Evolutionary conservation across 2,113 vertebrate genomes (phyloP).

Genomic region (Leptobrachium ailaonicum): DNA sequence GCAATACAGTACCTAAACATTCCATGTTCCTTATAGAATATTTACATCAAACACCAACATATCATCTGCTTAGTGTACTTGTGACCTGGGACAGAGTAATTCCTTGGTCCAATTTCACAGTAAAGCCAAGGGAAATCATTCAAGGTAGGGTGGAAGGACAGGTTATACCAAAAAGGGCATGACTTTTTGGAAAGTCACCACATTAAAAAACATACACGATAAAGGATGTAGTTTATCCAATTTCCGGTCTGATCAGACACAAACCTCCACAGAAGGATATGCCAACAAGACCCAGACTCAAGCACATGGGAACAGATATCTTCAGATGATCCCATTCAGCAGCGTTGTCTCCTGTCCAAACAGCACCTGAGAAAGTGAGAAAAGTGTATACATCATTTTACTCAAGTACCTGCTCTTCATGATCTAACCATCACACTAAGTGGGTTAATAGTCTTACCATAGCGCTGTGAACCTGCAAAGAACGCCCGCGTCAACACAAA

Average conservation of each 20-base stretch:
- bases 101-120: no score
- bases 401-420: not conserved
- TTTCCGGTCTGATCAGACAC: slow-evolving; percentile 27
- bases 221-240: no score
- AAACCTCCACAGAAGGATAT: slow-evolving; percentile 89
- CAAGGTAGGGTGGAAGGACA: no score
- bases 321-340: slow-evolving; percentile 89
- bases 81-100: no score
- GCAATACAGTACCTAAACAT: no score
- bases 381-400: not conserved
- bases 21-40: no score
- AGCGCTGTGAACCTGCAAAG: slow-evolving; percentile 91
- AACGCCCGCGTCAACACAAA: slow-evolving; percentile 85
- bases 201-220: no score
- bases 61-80: no score
- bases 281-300: slow-evolving; percentile 81
- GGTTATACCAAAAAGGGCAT: no score
- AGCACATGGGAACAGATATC: slow-evolving; percentile 87
- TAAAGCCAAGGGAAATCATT: no score
- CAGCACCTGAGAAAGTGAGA: slow-evolving; percentile 70
- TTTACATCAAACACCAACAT: no score
- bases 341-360: slow-evolving; percentile 90
- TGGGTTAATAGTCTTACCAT: slow-evolving; percentile 62
- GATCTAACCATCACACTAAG: not conserved
- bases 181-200: no score